phyloP scores from a whole-genome alignment of 2,888 invertebrate species.

The Phortica okadai region DNA sequence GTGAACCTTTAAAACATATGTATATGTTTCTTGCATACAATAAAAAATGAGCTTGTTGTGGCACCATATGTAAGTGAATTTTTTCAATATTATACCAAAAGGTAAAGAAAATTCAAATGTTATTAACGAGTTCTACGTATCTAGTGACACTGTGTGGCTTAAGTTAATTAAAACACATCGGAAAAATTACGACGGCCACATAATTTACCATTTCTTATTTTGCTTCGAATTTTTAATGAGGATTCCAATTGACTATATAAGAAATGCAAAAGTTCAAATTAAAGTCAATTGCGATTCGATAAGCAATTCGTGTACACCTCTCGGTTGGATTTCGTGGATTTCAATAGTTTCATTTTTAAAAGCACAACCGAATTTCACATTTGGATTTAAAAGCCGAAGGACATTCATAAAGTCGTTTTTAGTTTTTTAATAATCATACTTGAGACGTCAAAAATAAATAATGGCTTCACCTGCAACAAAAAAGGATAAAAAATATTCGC shows the following conservation, averaged over 20 bases:
- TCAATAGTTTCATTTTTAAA: neutral
- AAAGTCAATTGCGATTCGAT: conserved; percentile 68
- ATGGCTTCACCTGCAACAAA: conserved; percentile 51
- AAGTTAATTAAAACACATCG: conserved; percentile 56
- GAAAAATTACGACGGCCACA: conserved; percentile 64
- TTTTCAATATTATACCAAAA: too few species aligned
- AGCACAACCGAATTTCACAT: conserved; percentile 28
- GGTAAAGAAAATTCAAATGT: too few species aligned
- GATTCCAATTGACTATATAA: conserved; percentile 46
- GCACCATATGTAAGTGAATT: too few species aligned
- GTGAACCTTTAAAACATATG: too few species aligned
- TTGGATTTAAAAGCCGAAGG: conserved; percentile 39
- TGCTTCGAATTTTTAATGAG: conserved; percentile 63
- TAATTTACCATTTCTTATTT: conserved; percentile 52
- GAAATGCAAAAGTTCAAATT: conserved; percentile 39
- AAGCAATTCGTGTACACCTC: conserved; percentile 66
- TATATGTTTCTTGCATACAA: too few species aligned
- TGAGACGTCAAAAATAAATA: neutral
- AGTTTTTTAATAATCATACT: conserved; percentile 2
- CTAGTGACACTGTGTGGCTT: conserved; percentile 34
- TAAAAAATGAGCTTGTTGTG: too few species aligned
- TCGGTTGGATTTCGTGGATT: conserved; percentile 41
- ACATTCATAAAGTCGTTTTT: conserved; percentile 38
- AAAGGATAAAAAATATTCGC: conserved; percentile 66
- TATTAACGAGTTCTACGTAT: too few species aligned